Evolutionary conservation across 2,888 invertebrate genomes (phyloP).

Genomic region (Lithophane ornitopus): DNA sequence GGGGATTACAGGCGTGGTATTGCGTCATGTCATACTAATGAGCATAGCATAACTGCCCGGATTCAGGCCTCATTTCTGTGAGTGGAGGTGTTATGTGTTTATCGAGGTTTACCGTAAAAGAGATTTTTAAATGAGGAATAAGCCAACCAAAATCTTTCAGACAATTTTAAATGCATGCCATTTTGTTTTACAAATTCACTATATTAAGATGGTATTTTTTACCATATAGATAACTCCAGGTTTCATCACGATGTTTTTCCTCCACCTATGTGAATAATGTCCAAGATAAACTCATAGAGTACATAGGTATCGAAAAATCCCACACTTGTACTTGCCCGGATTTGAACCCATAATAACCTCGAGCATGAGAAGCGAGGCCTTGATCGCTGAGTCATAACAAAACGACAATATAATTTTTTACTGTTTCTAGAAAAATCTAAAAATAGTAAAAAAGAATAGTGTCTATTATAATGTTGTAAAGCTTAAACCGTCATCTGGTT

Average conservation of each 20-base stretch:
- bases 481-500: background rate
- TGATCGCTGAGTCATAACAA: background rate
- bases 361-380: background rate
- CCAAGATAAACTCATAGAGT: background rate
- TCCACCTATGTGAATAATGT: background rate
- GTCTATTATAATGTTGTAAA: too few relatives aligned
- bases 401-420: background rate
- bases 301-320: too few relatives aligned
- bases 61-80: too few relatives aligned
- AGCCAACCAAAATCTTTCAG: too few relatives aligned
- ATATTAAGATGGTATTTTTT: background rate
- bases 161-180: background rate
- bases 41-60: too few relatives aligned
- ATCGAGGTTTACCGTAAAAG: background rate
- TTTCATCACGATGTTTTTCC: background rate
- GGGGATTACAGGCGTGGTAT: too few relatives aligned
- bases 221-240: too few relatives aligned
- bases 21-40: too few relatives aligned
- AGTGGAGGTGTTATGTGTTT: too few relatives aligned
- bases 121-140: background rate
- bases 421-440: background rate
- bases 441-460: too few relatives aligned
- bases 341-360: background rate
- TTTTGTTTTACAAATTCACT: slow-evolving; percentile 2
- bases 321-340: background rate